These are phyloP conservation scores for Limanda limanda DNA, from an alignment of 2,113 vertebrate species.

Conservation along the genomic window DNA sequence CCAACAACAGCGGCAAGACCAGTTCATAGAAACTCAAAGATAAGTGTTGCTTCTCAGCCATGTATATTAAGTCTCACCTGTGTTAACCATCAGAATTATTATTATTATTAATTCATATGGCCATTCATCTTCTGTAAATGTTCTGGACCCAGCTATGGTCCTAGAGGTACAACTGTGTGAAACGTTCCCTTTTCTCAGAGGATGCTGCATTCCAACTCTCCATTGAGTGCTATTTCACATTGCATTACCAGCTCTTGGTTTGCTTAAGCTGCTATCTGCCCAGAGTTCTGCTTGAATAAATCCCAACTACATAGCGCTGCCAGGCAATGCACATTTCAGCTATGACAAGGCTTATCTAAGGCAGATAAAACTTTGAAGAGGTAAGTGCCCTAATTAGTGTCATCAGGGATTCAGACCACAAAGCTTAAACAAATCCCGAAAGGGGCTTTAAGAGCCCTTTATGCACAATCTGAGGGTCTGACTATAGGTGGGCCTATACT, in stretches of 20 bases:
- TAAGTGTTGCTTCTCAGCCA: constrained; percentile 17
- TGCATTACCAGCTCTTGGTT: constrained; percentile 63
- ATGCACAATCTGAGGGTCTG: constrained; percentile 47
- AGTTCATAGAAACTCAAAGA: constrained; percentile 35
- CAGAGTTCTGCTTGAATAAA: constrained; percentile 74
- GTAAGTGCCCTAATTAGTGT: constrained; percentile 81
- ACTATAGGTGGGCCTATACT: constrained; percentile 62
- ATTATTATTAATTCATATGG: too few relatives aligned
- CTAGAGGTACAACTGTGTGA: constrained; percentile 50
- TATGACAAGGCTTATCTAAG: constrained; percentile 79
- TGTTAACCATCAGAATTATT: constrained; percentile 30
- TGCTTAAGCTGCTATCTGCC: constrained; percentile 70
- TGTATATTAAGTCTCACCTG: constrained; percentile 31
- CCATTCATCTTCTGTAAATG: constrained; percentile 49
- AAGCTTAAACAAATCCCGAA: constrained; percentile 68
- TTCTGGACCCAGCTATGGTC: constrained; percentile 48
- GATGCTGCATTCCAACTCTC: constrained; percentile 52
- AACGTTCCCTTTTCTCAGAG: constrained; percentile 59
- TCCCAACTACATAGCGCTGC: constrained; percentile 77
- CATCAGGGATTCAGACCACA: constrained; percentile 76
- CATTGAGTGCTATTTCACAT: constrained; percentile 62
- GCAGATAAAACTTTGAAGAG: constrained; percentile 78
- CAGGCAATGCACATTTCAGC: constrained; percentile 71
- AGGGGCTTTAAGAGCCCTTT: constrained; percentile 54
- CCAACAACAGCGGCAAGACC: constrained; percentile 17